Evolutionary conservation across 2,888 invertebrate genomes (phyloP).

Genomic region (Prosopocoilus inquinatus): DNA sequence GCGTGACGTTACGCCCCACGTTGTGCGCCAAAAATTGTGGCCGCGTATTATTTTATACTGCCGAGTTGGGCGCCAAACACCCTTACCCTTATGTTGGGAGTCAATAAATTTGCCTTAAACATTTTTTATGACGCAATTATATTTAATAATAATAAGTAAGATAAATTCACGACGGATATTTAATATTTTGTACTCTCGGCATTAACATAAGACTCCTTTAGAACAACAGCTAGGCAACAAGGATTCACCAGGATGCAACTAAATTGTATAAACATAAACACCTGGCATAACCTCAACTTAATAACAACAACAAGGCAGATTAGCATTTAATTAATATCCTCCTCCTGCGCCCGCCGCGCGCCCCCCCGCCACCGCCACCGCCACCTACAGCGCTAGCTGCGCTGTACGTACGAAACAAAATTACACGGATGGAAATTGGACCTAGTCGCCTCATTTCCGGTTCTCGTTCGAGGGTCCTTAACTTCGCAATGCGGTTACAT

Average conservation of each 20-base stretch:
- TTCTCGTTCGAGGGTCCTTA: background rate
- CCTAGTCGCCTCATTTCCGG: constrained; percentile 17
- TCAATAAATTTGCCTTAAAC: too few relatives aligned
- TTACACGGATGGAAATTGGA: constrained; percentile 20
- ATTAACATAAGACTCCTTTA: constrained; percentile 9
- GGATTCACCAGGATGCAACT: constrained; percentile 10
- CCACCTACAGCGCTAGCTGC: constrained; percentile 1
- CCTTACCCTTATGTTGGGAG: too few relatives aligned
- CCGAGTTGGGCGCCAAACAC: too few relatives aligned
- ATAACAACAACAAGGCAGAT: constrained; percentile 21
- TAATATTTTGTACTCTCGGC: constrained; percentile 1
- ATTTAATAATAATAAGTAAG: too few relatives aligned
- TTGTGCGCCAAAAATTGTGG: too few relatives aligned
- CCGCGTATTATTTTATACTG: too few relatives aligned
- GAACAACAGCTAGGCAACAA: constrained; percentile 9
- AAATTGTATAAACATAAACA: constrained; percentile 22
- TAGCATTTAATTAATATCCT: constrained; percentile 19
- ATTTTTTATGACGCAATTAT: too few relatives aligned
- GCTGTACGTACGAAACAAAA: constrained; percentile 15
- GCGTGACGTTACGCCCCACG: too few relatives aligned
- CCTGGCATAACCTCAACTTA: constrained; percentile 22
- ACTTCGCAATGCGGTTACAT: too few relatives aligned
- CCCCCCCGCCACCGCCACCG: background rate
- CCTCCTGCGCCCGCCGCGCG: background rate
- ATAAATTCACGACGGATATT: too few relatives aligned